Evolutionary conservation across 2,797 vertebrate species (phyloP).

Genomic region (Dendrocincla tyrannina): DNA sequence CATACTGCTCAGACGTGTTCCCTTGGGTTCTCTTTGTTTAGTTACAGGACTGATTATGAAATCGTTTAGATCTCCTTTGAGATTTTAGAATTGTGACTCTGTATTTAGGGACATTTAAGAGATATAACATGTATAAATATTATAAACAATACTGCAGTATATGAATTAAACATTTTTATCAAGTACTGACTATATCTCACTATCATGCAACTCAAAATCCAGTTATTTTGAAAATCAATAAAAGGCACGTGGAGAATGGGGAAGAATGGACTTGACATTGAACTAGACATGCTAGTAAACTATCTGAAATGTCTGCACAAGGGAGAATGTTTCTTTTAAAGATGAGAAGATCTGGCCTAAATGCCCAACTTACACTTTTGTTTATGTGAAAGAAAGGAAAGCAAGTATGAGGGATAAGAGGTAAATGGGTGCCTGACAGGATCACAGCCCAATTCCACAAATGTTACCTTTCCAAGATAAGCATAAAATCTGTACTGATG

Average conservation of each 20-base stretch:
- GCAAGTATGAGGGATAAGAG: neutral
- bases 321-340: neutral
- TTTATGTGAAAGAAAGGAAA: neutral
- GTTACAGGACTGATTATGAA: neutral
- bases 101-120: neutral
- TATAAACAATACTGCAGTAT: neutral
- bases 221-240: neutral
- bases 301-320: neutral
- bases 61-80: neutral
- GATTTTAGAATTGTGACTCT: neutral
- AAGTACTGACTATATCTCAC: neutral
- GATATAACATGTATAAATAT: neutral
- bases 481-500: neutral
- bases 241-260: neutral
- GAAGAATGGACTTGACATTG: neutral
- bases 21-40: neutral
- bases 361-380: neutral
- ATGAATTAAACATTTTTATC: neutral
- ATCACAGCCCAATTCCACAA: neutral
- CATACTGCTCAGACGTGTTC: neutral
- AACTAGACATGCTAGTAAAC: neutral
- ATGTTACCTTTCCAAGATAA: neutral
- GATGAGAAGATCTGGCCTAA: neutral
- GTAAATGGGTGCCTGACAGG: neutral
- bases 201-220: neutral